Evolutionary conservation across 2,113 vertebrate species (phyloP).

Genomic region (Holacanthus passer): DNA sequence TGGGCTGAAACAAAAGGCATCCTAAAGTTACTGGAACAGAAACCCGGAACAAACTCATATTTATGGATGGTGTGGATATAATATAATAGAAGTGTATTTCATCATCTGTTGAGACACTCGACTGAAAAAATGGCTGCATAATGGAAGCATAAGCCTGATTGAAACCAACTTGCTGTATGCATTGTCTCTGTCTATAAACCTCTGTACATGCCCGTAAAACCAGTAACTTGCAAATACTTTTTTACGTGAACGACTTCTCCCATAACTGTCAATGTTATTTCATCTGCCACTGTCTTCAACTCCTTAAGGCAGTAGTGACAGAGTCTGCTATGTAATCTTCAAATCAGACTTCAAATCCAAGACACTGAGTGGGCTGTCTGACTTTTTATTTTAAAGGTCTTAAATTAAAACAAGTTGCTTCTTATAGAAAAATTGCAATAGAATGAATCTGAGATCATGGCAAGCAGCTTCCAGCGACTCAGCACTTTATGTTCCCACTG

Average conservation of each 20-base stretch:
- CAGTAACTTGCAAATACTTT: conserved; percentile 41
- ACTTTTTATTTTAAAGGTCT: conserved; percentile 37
- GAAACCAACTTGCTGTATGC: conserved; percentile 11
- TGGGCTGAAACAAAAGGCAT: conserved; percentile 62
- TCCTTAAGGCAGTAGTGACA: background rate
- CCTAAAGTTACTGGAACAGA: conserved; percentile 37
- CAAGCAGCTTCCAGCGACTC: conserved; percentile 35
- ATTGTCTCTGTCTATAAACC: conserved; percentile 19
- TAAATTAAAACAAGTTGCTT: conserved; percentile 43
- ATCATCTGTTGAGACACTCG: conserved; percentile 46
- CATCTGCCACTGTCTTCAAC: conserved; percentile 8
- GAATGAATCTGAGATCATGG: conserved; percentile 20
- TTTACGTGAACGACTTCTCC: conserved; percentile 23
- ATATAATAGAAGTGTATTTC: conserved; percentile 42
- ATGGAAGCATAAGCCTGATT: conserved; percentile 19
- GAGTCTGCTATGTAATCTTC: conserved; percentile 12
- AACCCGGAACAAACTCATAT: conserved; percentile 11
- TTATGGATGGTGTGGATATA: conserved; percentile 20
- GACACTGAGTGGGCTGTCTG: conserved; percentile 2
- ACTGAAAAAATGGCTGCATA: conserved; percentile 8
- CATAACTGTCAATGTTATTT: conserved; percentile 12
- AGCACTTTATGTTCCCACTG: background rate
- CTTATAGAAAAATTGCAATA: conserved; percentile 24
- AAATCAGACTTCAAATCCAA: conserved; percentile 22
- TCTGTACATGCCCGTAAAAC: conserved; percentile 30